Base-by-base conservation (phyloP, 2,888 invertebrate genomes). In the Lepidocyrtoides sp. region DNA sequence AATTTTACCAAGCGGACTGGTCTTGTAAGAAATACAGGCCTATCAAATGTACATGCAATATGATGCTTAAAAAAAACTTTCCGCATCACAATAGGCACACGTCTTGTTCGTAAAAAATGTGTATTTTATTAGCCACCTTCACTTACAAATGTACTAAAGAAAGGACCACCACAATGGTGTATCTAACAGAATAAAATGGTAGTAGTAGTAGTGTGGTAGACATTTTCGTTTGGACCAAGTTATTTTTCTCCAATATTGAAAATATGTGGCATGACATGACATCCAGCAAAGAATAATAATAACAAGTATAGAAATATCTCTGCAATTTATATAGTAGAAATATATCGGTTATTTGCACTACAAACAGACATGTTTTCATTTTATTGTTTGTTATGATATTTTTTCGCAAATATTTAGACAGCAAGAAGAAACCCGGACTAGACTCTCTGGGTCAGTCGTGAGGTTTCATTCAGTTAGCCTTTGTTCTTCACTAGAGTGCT, bases 401-500 rank as follows among this genome's bases (percentile, higher is more conserved):
- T 77, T 77, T 54, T 79, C n/a, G 79, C 79, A 79, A 79, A 79
- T 79, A 79, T 79, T 79, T 79, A 51, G 77, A 77, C 3, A 51
- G 77, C 12, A 26, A 69, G 36, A 36, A 20, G 26, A 20, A 72
- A 44, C n/a, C n/a, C n/a, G n/a, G n/a, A 72, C 41, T 44, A 14
- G 63, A 32, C 48, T 72, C 72, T 72, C 72, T 72, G 12, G 72
- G 48, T 72, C 72, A 41, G 23, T 72, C 41, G 32, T 29, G 63
- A 32, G 63, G 63, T 66, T 66, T 66, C 29, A 41, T 41, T 41
- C 41, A 4, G n/a, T n/a, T n/a, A 66, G n/a, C 3, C 63, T 66
- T 66, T 32, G 32, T 66, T 32, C 17, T 10, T 66, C n/a, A 17
- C 14, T 66, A 1, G 32, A 32, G 63, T n/a, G 12, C 10, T 41